These are phyloP conservation scores for Phymastichus coffea DNA, from an alignment of 1,140 invertebrate genomes.

Conservation along the genomic window DNA sequence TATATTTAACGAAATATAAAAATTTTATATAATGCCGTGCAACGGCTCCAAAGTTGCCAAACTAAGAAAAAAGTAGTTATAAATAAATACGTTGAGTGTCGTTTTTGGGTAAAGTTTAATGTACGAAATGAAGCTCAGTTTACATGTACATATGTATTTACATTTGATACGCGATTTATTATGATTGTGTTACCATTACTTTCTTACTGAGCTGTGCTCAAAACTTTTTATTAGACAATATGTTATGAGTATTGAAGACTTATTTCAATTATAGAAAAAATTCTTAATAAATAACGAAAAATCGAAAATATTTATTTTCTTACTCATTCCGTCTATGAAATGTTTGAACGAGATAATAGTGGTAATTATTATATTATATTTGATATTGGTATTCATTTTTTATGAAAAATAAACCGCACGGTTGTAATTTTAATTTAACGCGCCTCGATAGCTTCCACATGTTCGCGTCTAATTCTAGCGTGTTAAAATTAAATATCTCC, in stretches of 20 bases:
- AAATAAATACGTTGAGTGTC: slow-evolving; percentile 26
- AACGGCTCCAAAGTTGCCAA: slow-evolving; percentile 31
- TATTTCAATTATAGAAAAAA: slow-evolving; percentile 4
- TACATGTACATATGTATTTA: slow-evolving; percentile 31
- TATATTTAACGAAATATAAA: background rate
- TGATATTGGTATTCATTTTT: too few species aligned
- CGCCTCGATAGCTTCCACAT: background rate
- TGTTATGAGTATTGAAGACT: slow-evolving; percentile 10
- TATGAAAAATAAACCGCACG: too few species aligned
- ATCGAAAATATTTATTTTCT: slow-evolving; percentile 1
- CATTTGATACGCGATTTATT: slow-evolving; percentile 25
- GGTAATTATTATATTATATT: too few species aligned
- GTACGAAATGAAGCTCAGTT: slow-evolving; percentile 27
- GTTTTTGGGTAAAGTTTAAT: slow-evolving; percentile 25
- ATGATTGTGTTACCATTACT: slow-evolving; percentile 9
- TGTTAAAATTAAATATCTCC: slow-evolving; percentile 21
- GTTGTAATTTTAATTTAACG: background rate
- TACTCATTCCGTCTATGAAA: too few species aligned
- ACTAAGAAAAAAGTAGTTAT: slow-evolving; percentile 21
- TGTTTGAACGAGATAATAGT: too few species aligned
- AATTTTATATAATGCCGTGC: slow-evolving; percentile 30
- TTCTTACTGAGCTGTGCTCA: slow-evolving; percentile 17
- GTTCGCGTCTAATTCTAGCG: slow-evolving; percentile 18
- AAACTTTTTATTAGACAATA: slow-evolving; percentile 8
- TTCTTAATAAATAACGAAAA: slow-evolving; percentile 9